These are phyloP conservation scores for Actinostola sp. DNA, from an alignment of 92 coral and sea anemone genomes.

Conservation along the genomic window DNA sequence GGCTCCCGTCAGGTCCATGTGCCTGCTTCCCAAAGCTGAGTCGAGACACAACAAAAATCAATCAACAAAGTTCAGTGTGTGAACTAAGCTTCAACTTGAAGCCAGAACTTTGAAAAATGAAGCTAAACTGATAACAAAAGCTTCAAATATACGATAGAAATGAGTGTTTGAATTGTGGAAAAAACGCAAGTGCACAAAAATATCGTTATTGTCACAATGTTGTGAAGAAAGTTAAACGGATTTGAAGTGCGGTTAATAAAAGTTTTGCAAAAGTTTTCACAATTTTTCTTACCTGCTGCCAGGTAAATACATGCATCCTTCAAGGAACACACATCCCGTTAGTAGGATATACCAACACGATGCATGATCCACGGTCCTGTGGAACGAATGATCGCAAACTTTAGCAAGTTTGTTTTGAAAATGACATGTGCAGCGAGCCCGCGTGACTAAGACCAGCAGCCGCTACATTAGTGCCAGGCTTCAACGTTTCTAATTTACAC, in stretches of 20 bases:
- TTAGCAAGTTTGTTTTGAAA: slow-evolving; percentile 24
- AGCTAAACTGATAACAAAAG: too few relatives aligned
- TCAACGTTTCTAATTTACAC: neutral
- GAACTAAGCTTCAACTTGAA: too few relatives aligned
- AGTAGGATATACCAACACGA: slow-evolving; percentile 93
- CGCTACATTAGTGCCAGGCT: neutral
- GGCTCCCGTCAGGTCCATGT: slow-evolving; percentile 71
- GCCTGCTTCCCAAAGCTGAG: slow-evolving; percentile 97
- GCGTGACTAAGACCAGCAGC: neutral
- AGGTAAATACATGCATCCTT: slow-evolving; percentile 98
- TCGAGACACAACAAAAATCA: neutral
- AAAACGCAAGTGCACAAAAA: too few relatives aligned
- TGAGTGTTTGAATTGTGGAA: too few relatives aligned
- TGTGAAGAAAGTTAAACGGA: too few relatives aligned
- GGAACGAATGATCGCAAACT: neutral
- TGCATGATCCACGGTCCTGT: slow-evolving; percentile 83
- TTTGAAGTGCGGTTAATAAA: neutral
- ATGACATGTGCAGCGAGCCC: neutral
- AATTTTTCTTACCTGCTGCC: slow-evolving; percentile 88
- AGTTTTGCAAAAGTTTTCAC: neutral
- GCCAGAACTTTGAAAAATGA: too few relatives aligned
- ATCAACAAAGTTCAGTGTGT: too few relatives aligned
- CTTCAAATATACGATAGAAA: too few relatives aligned
- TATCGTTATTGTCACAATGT: too few relatives aligned
- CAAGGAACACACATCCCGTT: slow-evolving; percentile 95